Conservation (phyloP, 2,888 invertebrate species). For the Eutolmus rufibarbis region DNA sequence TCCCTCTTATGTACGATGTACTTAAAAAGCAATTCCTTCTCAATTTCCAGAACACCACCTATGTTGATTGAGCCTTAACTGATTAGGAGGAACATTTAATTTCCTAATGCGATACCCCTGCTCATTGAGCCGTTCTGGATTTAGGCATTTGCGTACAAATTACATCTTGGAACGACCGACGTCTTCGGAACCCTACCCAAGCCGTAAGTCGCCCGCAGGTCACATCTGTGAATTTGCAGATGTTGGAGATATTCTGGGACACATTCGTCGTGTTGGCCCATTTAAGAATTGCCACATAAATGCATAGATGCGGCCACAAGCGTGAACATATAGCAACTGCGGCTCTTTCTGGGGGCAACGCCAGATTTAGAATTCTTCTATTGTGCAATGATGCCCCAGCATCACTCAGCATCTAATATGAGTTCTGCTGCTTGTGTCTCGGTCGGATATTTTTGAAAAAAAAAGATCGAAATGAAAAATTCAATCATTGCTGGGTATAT, state of each 20-base stretch:
- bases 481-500: background rate
- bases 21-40: background rate
- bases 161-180: background rate
- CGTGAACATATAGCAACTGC: background rate
- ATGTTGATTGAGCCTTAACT: background rate
- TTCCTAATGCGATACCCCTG: background rate
- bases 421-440: background rate
- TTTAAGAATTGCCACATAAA: constrained; percentile 1
- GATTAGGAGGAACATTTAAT: constrained; percentile 1
- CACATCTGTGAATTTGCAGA: constrained; percentile 18
- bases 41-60: background rate
- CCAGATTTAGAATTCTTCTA: constrained; percentile 31
- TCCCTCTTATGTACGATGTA: background rate
- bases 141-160: background rate
- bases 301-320: background rate
- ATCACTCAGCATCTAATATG: background rate
- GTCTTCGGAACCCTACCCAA: background rate
- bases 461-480: background rate
- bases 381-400: constrained; percentile 2
- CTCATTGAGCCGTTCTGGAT: background rate
- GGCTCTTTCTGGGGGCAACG: constrained; percentile 1
- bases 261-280: constrained; percentile 31
- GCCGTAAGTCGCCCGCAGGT: background rate
- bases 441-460: background rate
- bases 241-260: constrained; percentile 20